Base-by-base conservation (phyloP, 2,888 invertebrate genomes). In the Pollenia labialis region DNA sequence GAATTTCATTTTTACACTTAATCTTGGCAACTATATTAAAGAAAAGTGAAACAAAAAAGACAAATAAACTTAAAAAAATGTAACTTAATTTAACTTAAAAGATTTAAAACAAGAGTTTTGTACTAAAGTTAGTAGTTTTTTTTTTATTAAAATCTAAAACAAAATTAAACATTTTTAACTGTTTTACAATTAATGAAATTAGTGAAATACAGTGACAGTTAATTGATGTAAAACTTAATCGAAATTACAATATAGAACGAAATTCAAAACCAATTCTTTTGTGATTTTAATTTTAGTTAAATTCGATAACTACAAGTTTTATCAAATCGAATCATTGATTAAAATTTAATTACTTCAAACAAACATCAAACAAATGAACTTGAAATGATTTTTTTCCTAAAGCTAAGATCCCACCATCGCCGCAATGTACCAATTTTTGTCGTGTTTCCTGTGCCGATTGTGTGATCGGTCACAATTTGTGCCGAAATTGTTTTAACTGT, bases 221-320 rank as follows among this genome's bases (percentile, higher is more conserved):
- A 46, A 44, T 18, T 32, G 3, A 32, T 9, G 9, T 23, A 23
- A 23, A 23, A 23, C 1, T 64, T 54, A 23, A 64, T 69, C 9
- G 42, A 16, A 44, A 56, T 23, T 62, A 75, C 69, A 68, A 91
- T 92, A 92, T 91, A 91, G 91, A 92, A 92, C 91, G 91, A 91
- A 92, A 91, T 91, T 91, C 84, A 74, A 89, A 89, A 90, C 90
- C 91, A 91, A 90, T 89, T 11, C 12, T 66, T 64, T 18, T 14
- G 50, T 48, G n/a, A 12, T 56, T 50, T 62, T 40, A 10, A 64
- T 11, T 64, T 44, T 18, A 46, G 42, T 23, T 42, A 1, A 58
- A 54, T 40, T 32, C 32, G 32, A 32, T 32, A 58, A 50, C 32
- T 32, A 32, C 7, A 18, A 40, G 46, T 14, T 52, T 23, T 11